These are phyloP conservation scores for Sporophila hypoxantha DNA, from an alignment of 2,113 vertebrate species.

Conservation along the genomic window DNA sequence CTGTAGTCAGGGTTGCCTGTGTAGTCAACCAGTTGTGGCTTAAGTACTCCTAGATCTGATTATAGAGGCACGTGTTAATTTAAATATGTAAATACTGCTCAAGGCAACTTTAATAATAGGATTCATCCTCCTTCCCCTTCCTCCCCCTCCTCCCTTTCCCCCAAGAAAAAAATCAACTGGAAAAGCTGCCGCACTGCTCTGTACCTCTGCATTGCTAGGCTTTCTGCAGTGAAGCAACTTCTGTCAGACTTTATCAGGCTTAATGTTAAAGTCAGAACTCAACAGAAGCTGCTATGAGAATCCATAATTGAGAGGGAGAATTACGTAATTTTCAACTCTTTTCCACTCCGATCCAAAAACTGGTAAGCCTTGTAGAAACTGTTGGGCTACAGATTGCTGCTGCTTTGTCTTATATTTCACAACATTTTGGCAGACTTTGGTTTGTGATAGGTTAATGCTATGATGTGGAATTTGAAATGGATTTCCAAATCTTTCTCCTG, in stretches of 20 bases:
- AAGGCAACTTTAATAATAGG: conserved; percentile 45
- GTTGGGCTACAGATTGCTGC: not conserved
- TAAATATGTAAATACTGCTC: conserved; percentile 32
- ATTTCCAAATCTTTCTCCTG: not conserved
- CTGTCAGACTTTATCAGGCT: conserved; percentile 22
- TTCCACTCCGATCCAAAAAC: not conserved
- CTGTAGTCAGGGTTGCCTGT: not conserved
- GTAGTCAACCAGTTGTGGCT: not conserved
- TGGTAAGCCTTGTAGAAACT: conserved; percentile 5
- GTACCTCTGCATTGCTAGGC: conserved; percentile 26
- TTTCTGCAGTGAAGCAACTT: conserved; percentile 48
- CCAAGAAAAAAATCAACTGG: not conserved
- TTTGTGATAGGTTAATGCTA: not conserved
- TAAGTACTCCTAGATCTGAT: conserved; percentile 10
- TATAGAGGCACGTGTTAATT: conserved; percentile 22
- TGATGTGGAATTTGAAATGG: not conserved
- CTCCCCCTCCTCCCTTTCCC: not conserved
- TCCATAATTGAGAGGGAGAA: conserved; percentile 31
- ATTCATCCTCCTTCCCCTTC: conserved; percentile 22
- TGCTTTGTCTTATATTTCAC: not conserved
- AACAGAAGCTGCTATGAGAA: conserved; percentile 27
- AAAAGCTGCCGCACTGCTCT: conserved; percentile 26
- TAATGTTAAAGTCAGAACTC: conserved; percentile 38
- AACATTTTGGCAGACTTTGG: accelerated
- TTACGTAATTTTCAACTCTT: conserved; percentile 18